Evolutionary conservation across 2,888 invertebrate genomes (phyloP).

Genomic region (Patella ulyssiponensis): DNA sequence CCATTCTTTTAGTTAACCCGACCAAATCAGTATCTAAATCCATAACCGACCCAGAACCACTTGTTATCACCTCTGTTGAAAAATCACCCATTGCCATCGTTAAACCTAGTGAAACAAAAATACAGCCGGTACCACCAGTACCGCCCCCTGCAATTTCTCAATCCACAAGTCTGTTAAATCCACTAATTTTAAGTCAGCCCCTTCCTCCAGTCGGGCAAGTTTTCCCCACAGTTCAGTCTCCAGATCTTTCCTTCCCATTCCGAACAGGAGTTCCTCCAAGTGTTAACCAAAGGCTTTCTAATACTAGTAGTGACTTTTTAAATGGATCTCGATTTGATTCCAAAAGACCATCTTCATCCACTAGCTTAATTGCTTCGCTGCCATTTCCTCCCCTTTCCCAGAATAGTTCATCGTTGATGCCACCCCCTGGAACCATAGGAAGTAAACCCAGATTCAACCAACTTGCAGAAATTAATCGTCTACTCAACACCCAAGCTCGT

Average conservation of each 20-base stretch:
- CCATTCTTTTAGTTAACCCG: not conserved
- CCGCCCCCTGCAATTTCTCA: not conserved
- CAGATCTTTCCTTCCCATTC: not conserved
- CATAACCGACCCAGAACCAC: not conserved
- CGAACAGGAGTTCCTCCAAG: not conserved
- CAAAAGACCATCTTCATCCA: conserved; percentile 8
- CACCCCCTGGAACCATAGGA: not conserved
- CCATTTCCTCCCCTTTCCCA: not conserved
- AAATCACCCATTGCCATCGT: conserved; percentile 3
- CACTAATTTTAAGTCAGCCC: not conserved
- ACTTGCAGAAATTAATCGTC: conserved; percentile 56
- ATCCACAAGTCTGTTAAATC: not conserved
- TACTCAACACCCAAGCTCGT: conserved; percentile 55
- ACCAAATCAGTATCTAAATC: not conserved
- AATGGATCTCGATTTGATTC: not conserved
- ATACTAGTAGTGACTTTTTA: not conserved
- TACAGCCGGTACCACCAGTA: not conserved
- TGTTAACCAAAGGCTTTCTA: not conserved
- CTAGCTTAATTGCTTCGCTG: conserved; percentile 11
- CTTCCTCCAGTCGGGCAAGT: not conserved
- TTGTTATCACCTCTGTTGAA: not conserved
- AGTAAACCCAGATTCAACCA: conserved; percentile 26
- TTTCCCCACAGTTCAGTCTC: not conserved
- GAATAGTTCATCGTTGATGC: not conserved
- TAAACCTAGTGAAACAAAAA: not conserved